Evolutionary conservation across 2,888 invertebrate species (phyloP).

Genomic region (Eremobia ochroleuca): DNA sequence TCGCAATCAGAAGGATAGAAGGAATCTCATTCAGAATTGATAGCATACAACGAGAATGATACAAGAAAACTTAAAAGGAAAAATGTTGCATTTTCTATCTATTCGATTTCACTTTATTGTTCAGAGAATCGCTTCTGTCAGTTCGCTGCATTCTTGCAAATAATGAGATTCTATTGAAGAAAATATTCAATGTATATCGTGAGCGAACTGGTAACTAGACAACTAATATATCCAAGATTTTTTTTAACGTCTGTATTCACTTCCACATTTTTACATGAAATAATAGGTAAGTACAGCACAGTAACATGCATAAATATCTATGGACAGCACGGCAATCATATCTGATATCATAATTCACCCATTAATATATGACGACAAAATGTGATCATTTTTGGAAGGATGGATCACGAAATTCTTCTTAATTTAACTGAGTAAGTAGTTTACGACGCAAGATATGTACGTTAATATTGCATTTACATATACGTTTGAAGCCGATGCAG

Average conservation of each 20-base stretch:
- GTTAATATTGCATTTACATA: not conserved
- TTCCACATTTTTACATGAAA: constrained; percentile 10
- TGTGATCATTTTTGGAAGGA: not conserved
- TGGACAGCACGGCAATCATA: not conserved
- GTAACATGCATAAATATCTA: not conserved
- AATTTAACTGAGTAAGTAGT: not conserved
- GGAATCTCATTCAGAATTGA: constrained; percentile 21
- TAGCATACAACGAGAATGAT: not conserved
- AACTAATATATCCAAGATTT: constrained; percentile 20
- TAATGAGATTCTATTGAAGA: constrained; percentile 52
- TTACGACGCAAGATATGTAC: not conserved
- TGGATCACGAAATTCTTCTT: not conserved
- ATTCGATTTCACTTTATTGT: constrained; percentile 42
- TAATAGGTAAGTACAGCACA: constrained; percentile 3
- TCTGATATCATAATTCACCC: not conserved
- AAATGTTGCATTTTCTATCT: constrained; percentile 17
- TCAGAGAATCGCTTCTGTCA: constrained; percentile 41
- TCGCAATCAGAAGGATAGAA: not conserved
- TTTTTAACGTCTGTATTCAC: not conserved
- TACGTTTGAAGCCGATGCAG: not conserved
- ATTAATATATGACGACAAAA: not conserved
- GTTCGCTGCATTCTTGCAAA: constrained; percentile 36
- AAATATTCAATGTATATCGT: constrained; percentile 28
- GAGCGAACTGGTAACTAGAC: constrained; percentile 17
- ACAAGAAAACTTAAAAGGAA: constrained; percentile 22